Conservation (phyloP, 92 coral and sea anemone genomes). For the Montipora capitata region DNA sequence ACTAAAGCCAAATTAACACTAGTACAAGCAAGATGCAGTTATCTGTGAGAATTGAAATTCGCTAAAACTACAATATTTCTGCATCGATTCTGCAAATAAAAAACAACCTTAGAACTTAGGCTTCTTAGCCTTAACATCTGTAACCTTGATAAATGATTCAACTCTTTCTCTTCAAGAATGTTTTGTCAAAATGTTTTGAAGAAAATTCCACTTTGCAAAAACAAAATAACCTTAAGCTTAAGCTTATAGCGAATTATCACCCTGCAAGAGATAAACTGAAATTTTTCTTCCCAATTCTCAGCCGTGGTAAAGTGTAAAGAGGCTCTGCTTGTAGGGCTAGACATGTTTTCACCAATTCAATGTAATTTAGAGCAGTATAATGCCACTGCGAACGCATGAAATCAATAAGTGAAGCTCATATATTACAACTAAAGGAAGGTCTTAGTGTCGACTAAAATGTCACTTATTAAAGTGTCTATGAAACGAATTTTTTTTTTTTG, state of each 20-base stretch:
- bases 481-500: no score
- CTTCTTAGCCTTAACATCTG: not conserved
- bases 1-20: slow-evolving; percentile 9
- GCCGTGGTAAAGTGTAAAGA: not conserved
- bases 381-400: slow-evolving; percentile 9
- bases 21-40: not conserved
- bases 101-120: not conserved
- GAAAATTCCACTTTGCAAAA: no score
- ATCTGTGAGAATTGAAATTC: slow-evolving; percentile 1
- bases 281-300: slow-evolving; percentile 8
- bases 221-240: no score
- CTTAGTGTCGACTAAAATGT: not conserved
- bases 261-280: slow-evolving; percentile 4
- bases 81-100: not conserved
- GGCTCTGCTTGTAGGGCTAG: not conserved
- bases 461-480: no score
- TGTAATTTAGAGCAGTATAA: slow-evolving; percentile 8
- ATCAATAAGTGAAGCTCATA: not conserved
- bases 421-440: slow-evolving; percentile 1
- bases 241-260: no score
- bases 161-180: slow-evolving; percentile 6
- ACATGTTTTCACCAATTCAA: not conserved
- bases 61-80: not conserved
- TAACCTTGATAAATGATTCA: slow-evolving; percentile 5
- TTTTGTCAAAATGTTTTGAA: not conserved